These are phyloP conservation scores for Stegodyphus mimosarum DNA, from an alignment of 1,140 invertebrate species.

Conservation along the genomic window DNA sequence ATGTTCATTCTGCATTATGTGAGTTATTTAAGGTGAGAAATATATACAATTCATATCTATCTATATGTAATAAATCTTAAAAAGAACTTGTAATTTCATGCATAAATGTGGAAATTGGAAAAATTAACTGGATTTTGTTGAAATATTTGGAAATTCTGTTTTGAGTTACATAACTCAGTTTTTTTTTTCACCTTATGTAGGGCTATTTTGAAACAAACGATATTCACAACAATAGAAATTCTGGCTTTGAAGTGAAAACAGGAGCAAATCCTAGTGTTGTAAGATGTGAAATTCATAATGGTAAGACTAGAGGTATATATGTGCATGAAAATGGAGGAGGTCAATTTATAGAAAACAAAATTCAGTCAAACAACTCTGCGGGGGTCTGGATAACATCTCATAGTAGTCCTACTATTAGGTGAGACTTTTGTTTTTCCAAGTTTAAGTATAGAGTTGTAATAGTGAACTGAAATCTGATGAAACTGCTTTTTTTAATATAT, in stretches of 20 bases:
- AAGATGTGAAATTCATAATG: slow-evolving; percentile 97
- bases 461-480: too few relatives aligned
- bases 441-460: too few relatives aligned
- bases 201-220: slow-evolving; percentile 99
- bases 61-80: too few relatives aligned
- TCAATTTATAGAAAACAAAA: slow-evolving; percentile 99
- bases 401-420: slow-evolving; percentile 93
- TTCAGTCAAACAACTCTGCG: slow-evolving; percentile 93
- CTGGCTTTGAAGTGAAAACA: slow-evolving; percentile 99
- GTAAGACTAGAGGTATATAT: slow-evolving; percentile 99
- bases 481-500: too few relatives aligned
- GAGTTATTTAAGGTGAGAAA: too few relatives aligned
- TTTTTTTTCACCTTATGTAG: slow-evolving; percentile 68
- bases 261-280: slow-evolving; percentile 99
- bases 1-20: too few relatives aligned
- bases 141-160: too few relatives aligned
- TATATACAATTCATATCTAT: too few relatives aligned
- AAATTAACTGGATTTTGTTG: too few relatives aligned
- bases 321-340: slow-evolving; percentile 97
- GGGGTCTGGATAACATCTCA: slow-evolving; percentile 98
- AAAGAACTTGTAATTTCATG: too few relatives aligned
- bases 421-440: neutral
- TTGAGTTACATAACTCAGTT: too few relatives aligned
- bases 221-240: slow-evolving; percentile 98
- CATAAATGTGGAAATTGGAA: too few relatives aligned